Percentiles rank a stretch among this genome's conserved stretches.
These are phyloP conservation scores for Myiagra hebetior DNA, from an alignment of 2,113 vertebrate species.

Conservation along the genomic window DNA sequence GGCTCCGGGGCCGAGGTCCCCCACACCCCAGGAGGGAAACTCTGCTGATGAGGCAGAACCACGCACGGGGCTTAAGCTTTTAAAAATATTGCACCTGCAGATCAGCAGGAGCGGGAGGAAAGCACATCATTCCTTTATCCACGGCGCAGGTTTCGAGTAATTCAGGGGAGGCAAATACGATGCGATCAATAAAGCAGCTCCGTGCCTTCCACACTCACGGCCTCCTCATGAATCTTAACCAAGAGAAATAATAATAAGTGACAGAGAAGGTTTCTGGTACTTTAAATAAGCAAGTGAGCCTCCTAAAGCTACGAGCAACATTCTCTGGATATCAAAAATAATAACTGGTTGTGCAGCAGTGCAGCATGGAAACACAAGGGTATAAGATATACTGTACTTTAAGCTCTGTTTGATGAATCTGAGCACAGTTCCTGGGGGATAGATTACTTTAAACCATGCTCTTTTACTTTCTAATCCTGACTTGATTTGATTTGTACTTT, in stretches of 20 bases:
- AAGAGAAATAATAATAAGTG: constrained; percentile 77
- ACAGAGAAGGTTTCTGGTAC: constrained; percentile 66
- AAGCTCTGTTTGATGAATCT: constrained; percentile 91
- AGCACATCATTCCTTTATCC: constrained; percentile 26
- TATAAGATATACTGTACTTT: constrained; percentile 87
- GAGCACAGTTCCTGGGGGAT: constrained; percentile 87
- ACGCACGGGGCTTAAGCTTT: background rate
- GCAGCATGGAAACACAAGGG: constrained; percentile 76
- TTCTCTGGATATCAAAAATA: constrained; percentile 84
- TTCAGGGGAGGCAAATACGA: constrained; percentile 46
- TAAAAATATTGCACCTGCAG: constrained; percentile 29
- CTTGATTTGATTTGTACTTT: constrained; percentile 90
- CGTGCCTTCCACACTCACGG: constrained; percentile 36
- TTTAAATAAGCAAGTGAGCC: constrained; percentile 81
- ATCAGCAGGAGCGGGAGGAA: background rate
- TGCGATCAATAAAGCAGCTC: constrained; percentile 59
- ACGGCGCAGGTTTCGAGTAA: constrained; percentile 5
- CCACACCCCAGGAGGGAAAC: fast-evolving
- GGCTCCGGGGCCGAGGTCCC: background rate
- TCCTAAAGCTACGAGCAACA: constrained; percentile 78
- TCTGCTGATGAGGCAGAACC: background rate
- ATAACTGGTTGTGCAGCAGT: constrained; percentile 80
- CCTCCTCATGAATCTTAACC: constrained; percentile 73
- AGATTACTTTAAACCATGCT: constrained; percentile 89
- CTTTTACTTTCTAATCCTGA: constrained; percentile 91